Base-by-base conservation (phyloP, 92 coral and sea anemone species). In the Epizoanthus scotinus region DNA sequence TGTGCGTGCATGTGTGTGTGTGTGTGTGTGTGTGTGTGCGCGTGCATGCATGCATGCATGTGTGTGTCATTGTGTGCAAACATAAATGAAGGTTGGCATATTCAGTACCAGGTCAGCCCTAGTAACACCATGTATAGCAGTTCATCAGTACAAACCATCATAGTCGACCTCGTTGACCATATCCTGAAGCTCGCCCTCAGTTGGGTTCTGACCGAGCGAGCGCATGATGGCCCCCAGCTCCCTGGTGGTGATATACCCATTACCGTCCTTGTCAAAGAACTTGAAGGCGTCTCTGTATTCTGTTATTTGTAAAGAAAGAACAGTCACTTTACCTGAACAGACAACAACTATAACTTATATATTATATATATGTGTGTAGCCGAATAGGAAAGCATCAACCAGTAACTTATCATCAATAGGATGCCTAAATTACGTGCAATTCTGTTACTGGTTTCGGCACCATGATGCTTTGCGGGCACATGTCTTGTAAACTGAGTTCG, bases 191-290 rank as follows among this genome's bases (percentile, higher is more conserved):
- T 94, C 97, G 1, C 25, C 86, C 83, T 94, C 98, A 25, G 98
- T 94, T 9, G 98, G 98, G 73, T 94, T 94, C 78, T 95, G 98
- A 56, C 98, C 98, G 19, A 95, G 89, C 22, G 98, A 93, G 64
- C 98, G 88, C 98, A 95, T 95, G 55, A 95, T 95, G 9, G 98
- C 97, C 26, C 98, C 98, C 70, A 95, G 85, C 83, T 95, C 98
- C 66, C 97, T 89, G 47, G 98, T 95, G 0, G 98, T 95, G 24
- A 95, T 95, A 63, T 82, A 92, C 6, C 98, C 98, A 58, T 94
- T 95, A 20, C 94, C 94, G 70, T 95, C 98, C 75, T 95, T 95
- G 77, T 95, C 98, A 50, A 95, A 95, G 71, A 95, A 95, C 67
- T 94, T 94, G 85, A 95, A 95, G 34, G 98, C 98, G 62, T 95